These are phyloP conservation scores for Gorsachius magnificus DNA, from an alignment of 2,797 vertebrate genomes.

Conservation along the genomic window DNA sequence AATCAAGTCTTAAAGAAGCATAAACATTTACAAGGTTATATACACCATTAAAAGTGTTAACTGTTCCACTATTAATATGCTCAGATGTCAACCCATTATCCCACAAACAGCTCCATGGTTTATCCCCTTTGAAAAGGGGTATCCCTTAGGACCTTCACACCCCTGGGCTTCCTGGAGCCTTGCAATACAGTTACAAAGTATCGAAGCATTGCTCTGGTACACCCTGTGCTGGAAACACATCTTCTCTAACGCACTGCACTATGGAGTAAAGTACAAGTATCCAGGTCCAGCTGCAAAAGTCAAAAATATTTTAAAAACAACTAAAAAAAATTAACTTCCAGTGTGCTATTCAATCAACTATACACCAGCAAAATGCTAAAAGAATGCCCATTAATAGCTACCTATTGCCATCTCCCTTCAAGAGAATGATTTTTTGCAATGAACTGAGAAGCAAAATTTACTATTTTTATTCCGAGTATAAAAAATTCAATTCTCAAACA, in stretches of 20 bases:
- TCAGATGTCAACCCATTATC: not conserved
- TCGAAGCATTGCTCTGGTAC: not conserved
- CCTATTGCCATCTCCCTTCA: not conserved
- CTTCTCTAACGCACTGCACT: not conserved
- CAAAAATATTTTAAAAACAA: not conserved
- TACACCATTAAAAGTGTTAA: not conserved
- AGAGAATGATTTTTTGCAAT: not conserved
- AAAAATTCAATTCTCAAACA: not conserved
- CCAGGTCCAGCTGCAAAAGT: not conserved
- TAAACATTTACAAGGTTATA: not conserved
- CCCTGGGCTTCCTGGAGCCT: not conserved
- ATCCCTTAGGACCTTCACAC: rapidly evolving
- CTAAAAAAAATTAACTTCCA: not conserved
- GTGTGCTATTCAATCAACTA: not conserved
- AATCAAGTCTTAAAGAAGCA: not conserved
- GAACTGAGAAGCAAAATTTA: not conserved
- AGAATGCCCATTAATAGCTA: not conserved
- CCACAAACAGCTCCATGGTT: not conserved
- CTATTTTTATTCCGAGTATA: not conserved
- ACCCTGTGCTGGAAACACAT: not conserved
- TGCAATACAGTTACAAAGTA: not conserved
- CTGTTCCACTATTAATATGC: not conserved
- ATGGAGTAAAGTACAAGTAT: not conserved
- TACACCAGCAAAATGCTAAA: not conserved
- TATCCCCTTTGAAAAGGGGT: not conserved